Evolutionary conservation across 2,113 vertebrate genomes (phyloP).

Genomic region (Psammodynastes pulverulentus): DNA sequence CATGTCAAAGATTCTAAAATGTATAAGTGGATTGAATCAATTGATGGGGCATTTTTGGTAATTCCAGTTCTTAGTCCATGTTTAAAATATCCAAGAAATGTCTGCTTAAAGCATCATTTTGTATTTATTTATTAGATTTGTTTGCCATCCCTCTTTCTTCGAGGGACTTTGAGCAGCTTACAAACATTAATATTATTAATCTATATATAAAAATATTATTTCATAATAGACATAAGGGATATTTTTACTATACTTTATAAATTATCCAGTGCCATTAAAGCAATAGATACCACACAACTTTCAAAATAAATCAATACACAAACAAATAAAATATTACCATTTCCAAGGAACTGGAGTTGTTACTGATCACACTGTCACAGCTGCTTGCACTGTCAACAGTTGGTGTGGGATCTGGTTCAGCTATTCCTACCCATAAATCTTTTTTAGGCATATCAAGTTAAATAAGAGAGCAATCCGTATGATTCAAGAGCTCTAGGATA

Average conservation of each 20-base stretch:
- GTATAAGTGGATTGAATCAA: no score
- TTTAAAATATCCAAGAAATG: background rate
- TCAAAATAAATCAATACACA: background rate
- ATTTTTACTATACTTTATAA: background rate
- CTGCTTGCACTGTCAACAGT: conserved; percentile 73
- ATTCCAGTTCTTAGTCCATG: background rate
- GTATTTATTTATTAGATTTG: background rate
- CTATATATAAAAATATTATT: background rate
- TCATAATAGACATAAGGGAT: background rate
- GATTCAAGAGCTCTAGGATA: background rate
- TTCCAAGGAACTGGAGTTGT: conserved; percentile 70
- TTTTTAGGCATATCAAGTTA: conserved; percentile 77
- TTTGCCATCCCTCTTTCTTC: background rate
- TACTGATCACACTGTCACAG: conserved; percentile 81
- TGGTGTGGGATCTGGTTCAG: conserved; percentile 64
- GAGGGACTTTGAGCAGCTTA: background rate
- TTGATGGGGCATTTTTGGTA: background rate
- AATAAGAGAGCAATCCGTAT: accelerated
- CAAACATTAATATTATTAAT: background rate
- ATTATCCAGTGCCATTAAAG: background rate
- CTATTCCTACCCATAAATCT: conserved; percentile 76
- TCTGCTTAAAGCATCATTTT: background rate
- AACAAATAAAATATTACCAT: conserved; percentile 73
- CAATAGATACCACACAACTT: background rate
- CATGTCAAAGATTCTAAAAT: no score